Percentiles rank a stretch among this genome's conserved stretches.
phyloP scores from a whole-genome alignment of 2,888 invertebrate genomes.

The Synergus laeviventris region DNA sequence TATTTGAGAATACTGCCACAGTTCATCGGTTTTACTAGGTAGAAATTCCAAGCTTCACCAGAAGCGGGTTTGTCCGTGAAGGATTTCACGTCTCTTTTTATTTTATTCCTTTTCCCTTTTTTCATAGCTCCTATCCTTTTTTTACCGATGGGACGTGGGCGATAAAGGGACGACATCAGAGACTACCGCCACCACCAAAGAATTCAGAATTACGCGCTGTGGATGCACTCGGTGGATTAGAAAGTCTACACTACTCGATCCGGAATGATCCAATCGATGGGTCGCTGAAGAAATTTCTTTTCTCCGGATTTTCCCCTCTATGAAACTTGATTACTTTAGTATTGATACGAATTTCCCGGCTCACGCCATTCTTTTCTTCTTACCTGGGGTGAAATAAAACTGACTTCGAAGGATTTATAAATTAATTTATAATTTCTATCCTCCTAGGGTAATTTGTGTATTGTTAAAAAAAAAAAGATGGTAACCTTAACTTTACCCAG shows the following conservation, averaged over 20 bases:
- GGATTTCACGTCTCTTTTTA: slow-evolving; percentile 10
- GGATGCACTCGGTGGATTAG: slow-evolving; percentile 27
- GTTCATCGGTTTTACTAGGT: slow-evolving; percentile 32
- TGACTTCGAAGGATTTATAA: no score
- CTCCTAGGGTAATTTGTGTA: no score
- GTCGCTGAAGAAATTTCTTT: slow-evolving; percentile 22
- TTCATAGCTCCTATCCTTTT: slow-evolving; percentile 38
- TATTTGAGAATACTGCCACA: slow-evolving; percentile 27
- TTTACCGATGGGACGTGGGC: slow-evolving; percentile 34
- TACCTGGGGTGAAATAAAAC: no score
- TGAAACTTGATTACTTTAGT: slow-evolving; percentile 19
- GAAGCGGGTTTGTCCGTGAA: slow-evolving; percentile 22
- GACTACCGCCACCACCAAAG: slow-evolving; percentile 7
- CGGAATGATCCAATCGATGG: slow-evolving; percentile 14
- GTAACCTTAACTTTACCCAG: no score
- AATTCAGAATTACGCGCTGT: slow-evolving; percentile 37
- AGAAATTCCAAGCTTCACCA: slow-evolving; percentile 22
- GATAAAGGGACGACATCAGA: slow-evolving; percentile 42
- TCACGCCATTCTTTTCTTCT: not conserved
- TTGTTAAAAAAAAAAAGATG: no score
- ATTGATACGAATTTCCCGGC: not conserved
- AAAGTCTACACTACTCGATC: slow-evolving; percentile 7
- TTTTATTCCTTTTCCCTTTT: slow-evolving; percentile 20
- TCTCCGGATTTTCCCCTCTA: slow-evolving; percentile 18
- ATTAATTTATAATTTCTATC: not conserved